Evolutionary conservation across 2,888 invertebrate species (phyloP).

Genomic region (Onchidella celtica): DNA sequence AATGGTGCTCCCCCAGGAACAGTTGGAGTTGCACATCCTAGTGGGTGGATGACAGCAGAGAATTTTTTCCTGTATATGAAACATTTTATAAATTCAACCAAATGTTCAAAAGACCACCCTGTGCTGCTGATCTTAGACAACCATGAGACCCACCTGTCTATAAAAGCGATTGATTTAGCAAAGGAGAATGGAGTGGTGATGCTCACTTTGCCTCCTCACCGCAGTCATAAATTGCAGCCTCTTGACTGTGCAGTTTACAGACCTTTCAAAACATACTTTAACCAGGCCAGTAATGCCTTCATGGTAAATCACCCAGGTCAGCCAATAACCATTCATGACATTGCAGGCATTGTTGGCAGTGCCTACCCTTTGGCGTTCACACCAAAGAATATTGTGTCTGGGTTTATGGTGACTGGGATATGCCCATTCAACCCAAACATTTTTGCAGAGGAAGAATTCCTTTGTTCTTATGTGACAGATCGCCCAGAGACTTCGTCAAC

Average conservation of each 20-base stretch:
- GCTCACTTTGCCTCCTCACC: slow-evolving; percentile 41
- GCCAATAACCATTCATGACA: slow-evolving; percentile 19
- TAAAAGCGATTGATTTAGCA: background rate
- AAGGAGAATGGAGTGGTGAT: background rate
- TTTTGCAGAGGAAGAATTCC: slow-evolving; percentile 1
- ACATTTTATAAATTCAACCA: slow-evolving; percentile 22
- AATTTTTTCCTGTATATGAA: slow-evolving; percentile 14
- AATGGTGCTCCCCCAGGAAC: slow-evolving; percentile 34
- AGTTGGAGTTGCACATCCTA: slow-evolving; percentile 35
- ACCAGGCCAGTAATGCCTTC: slow-evolving; percentile 4
- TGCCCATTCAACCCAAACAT: background rate
- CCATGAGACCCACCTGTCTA: slow-evolving; percentile 28
- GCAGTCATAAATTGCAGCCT: slow-evolving; percentile 41
- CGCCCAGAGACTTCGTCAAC: background rate
- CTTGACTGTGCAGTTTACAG: slow-evolving; percentile 43
- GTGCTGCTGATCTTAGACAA: slow-evolving; percentile 34
- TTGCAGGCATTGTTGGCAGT: slow-evolving; percentile 8
- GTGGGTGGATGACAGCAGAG: slow-evolving; percentile 49
- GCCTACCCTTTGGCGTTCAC: slow-evolving; percentile 27
- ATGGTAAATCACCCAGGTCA: slow-evolving; percentile 29
- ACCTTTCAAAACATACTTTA: slow-evolving; percentile 16
- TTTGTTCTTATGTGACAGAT: background rate
- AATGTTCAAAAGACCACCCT: background rate
- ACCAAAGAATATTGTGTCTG: slow-evolving; percentile 5
- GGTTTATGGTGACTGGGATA: slow-evolving; percentile 19